Evolutionary conservation across 2,113 vertebrate genomes (phyloP).

Genomic region (Perca flavescens): DNA sequence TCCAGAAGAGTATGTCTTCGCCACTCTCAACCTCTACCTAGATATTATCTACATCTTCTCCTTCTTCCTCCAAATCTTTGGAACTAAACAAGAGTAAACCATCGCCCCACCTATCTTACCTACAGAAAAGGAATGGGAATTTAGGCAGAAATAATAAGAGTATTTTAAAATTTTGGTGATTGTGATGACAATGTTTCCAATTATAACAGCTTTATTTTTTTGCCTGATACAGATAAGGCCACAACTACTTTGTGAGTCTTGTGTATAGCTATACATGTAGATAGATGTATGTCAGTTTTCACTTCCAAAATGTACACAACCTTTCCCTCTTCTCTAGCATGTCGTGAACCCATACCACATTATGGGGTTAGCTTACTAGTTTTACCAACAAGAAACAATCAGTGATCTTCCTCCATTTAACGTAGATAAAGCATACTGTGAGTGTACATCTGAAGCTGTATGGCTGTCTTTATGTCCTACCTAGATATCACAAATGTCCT

Average conservation of each 20-base stretch:
- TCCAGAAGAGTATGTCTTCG: conserved; percentile 95
- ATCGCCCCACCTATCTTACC: not conserved
- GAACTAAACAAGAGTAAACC: conserved; percentile 87
- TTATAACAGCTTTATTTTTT: conserved; percentile 40
- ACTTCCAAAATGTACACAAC: conserved; percentile 18
- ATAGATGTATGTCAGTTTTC: conserved; percentile 1
- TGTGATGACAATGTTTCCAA: conserved; percentile 42
- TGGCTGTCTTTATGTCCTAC: conserved; percentile 21
- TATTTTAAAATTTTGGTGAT: conserved; percentile 27
- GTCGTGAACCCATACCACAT: conserved; percentile 29
- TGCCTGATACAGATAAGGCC: conserved; percentile 27
- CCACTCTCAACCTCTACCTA: conserved; percentile 95
- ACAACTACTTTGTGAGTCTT: conserved; percentile 31
- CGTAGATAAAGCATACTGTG: conserved; percentile 21
- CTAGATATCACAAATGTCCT: conserved; percentile 3
- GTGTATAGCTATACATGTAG: conserved; percentile 24
- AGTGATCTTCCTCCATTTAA: conserved; percentile 4
- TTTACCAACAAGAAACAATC: conserved; percentile 42
- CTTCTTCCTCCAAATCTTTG: conserved; percentile 94
- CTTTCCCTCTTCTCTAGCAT: conserved; percentile 53
- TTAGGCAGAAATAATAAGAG: conserved; percentile 1
- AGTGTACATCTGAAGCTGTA: conserved; percentile 26
- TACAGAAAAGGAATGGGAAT: conserved; percentile 9
- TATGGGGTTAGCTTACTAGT: conserved; percentile 31
- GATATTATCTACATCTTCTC: conserved; percentile 96